phyloP scores from a whole-genome alignment of 2,113 vertebrate genomes.

The Rhynchomys soricoides region DNA sequence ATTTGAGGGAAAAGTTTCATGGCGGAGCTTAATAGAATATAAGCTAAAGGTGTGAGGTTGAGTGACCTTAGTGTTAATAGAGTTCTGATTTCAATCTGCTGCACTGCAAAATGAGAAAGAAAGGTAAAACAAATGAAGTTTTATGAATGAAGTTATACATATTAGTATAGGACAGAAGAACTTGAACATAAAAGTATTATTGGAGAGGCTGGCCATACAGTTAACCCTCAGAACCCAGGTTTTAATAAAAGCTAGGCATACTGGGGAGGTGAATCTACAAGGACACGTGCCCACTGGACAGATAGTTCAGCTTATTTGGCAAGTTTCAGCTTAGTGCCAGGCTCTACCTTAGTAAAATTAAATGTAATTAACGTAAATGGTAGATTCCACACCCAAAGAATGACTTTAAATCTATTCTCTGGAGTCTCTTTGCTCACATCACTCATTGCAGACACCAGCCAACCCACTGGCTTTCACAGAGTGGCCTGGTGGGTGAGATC shows the following conservation, averaged over 20 bases:
- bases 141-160: neutral
- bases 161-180: neutral
- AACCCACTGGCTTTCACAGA: no score
- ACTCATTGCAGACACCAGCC: no score
- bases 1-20: neutral
- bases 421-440: no score
- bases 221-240: neutral
- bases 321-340: neutral
- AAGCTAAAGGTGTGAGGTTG: neutral
- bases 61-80: neutral
- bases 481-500: no score
- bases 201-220: neutral
- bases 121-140: neutral
- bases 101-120: neutral
- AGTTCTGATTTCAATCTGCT: no score
- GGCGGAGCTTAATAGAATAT: neutral
- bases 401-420: neutral
- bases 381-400: neutral
- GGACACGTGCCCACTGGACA: neutral
- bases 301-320: neutral
- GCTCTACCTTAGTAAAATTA: neutral
- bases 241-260: neutral
- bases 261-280: neutral
- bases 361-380: neutral
- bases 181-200: neutral